phyloP scores from a whole-genome alignment of 2,113 vertebrate species.

The Alexandromys fortis region DNA sequence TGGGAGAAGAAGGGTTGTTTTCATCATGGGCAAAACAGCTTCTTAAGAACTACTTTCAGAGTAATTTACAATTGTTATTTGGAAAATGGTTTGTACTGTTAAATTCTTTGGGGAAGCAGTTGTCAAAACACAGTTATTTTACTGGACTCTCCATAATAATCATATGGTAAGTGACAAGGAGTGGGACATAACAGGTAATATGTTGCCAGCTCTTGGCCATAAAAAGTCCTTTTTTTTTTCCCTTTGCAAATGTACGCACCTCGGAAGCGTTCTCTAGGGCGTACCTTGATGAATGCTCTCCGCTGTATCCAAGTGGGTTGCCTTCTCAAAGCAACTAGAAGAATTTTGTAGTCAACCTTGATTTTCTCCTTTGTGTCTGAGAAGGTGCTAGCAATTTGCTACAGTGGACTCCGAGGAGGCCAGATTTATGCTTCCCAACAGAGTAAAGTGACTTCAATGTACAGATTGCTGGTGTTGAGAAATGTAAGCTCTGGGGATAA shows the following conservation, averaged over 20 bases:
- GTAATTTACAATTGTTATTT: not conserved
- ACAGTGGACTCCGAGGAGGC: conserved; percentile 33
- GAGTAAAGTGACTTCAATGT: conserved; percentile 56
- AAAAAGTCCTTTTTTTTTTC: not conserved
- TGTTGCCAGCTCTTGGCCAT: not conserved
- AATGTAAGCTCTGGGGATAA: conserved; percentile 56
- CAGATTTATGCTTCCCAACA: conserved; percentile 61
- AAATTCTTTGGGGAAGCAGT: not conserved
- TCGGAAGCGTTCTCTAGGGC: not conserved
- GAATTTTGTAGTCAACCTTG: conserved; percentile 56
- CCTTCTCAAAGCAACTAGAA: conserved; percentile 25
- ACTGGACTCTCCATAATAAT: not conserved
- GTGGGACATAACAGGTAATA: accelerated
- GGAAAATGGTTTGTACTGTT: not conserved
- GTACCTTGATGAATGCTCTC: not conserved
- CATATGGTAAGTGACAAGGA: not conserved
- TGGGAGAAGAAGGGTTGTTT: not conserved
- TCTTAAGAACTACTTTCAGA: not conserved
- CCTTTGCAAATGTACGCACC: not conserved
- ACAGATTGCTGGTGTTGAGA: conserved; percentile 60
- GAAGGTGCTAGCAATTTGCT: conserved; percentile 41
- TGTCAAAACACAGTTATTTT: not conserved
- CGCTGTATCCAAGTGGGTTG: not conserved
- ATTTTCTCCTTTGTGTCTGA: conserved; percentile 60
- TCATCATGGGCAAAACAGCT: not conserved